Evolutionary conservation across 2,888 invertebrate genomes (phyloP).

Genomic region (Lepidocyrtoides sp.): DNA sequence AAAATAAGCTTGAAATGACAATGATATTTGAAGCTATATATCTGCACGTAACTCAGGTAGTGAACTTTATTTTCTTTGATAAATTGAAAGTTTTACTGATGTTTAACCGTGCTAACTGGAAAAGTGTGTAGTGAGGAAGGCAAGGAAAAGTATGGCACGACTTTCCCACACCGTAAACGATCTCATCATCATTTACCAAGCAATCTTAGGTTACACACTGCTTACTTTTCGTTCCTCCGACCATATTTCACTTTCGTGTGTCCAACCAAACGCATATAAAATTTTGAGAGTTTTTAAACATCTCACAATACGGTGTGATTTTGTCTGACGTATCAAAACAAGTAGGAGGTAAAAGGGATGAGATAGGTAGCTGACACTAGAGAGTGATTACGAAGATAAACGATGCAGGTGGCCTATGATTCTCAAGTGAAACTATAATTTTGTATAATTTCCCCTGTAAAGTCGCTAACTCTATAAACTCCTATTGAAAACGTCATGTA

Average conservation of each 20-base stretch:
- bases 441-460: conserved; percentile 22
- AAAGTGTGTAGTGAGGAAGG: conserved; percentile 50
- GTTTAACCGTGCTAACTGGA: conserved; percentile 45
- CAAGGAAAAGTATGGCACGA: conserved; percentile 49
- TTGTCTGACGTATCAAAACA: neutral
- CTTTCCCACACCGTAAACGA: conserved; percentile 69
- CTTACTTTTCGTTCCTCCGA: conserved; percentile 27
- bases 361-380: conserved; percentile 44
- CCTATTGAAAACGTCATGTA: neutral
- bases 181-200: conserved; percentile 14
- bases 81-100: neutral
- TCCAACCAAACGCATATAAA: neutral
- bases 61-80: neutral
- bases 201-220: neutral
- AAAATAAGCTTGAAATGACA: no score
- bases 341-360: conserved; percentile 12
- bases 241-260: conserved; percentile 67
- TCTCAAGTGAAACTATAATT: conserved; percentile 46
- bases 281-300: neutral
- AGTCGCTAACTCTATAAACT: neutral
- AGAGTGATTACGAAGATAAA: conserved; percentile 47
- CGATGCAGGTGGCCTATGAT: conserved; percentile 51
- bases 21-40: neutral
- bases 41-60: conserved; percentile 12
- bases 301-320: no score